A percentile compares a stretch with the other conserved stretches of the same genome.
Evolutionary conservation across 1,140 invertebrate species (phyloP).

Genomic region (Psix sp.): DNA sequence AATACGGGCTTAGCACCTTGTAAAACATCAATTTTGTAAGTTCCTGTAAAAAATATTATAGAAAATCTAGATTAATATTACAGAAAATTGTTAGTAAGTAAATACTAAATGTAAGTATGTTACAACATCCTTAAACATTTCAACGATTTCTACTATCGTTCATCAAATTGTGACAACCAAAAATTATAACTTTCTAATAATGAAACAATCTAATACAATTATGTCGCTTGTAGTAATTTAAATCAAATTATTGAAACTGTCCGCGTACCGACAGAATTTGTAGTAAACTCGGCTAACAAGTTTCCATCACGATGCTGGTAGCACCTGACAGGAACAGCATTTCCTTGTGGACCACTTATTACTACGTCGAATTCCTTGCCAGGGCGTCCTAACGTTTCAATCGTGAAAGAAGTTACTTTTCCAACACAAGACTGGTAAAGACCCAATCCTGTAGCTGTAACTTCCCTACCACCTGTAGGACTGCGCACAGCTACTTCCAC

Average conservation of each 20-base stretch:
- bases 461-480: conserved; percentile 94
- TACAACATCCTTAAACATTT: too few species aligned
- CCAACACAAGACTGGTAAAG: conserved; percentile 89
- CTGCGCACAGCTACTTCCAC: conserved; percentile 96
- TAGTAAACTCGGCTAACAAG: conserved; percentile 93
- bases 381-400: conserved; percentile 89
- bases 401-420: conserved; percentile 90
- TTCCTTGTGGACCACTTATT: conserved; percentile 90
- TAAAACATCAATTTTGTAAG: conserved; percentile 90
- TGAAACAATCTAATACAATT: too few species aligned
- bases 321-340: conserved; percentile 93
- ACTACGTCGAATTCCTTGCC: conserved; percentile 94
- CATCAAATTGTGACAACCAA: conserved; percentile 2
- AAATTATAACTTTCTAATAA: too few species aligned
- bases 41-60: conserved; percentile 75
- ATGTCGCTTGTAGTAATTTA: neutral
- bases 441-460: conserved; percentile 86
- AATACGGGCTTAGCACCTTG: conserved; percentile 93
- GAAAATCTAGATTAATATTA: too few species aligned
- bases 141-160: neutral
- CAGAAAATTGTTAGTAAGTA: too few species aligned
- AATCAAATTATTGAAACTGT: too few species aligned
- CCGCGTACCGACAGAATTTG: conserved; percentile 82
- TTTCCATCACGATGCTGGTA: conserved; percentile 97
- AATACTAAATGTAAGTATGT: neutral